Conservation (phyloP, 2,797 vertebrate genomes). For the Pseudomugil gertrudae region DNA sequence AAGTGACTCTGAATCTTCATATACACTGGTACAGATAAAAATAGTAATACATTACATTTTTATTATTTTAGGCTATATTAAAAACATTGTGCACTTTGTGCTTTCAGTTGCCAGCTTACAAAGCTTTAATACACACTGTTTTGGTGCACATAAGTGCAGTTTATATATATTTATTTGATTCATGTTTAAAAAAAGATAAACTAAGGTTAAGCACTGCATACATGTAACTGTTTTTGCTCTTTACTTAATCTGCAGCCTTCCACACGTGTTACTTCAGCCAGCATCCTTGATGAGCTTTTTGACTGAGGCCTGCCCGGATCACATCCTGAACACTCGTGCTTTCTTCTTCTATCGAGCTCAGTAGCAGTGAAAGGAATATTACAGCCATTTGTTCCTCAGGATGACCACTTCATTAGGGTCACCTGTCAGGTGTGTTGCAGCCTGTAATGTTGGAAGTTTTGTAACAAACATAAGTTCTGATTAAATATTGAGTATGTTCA, state of each 20-base stretch:
- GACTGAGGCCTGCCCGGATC: slow-evolving; percentile 58
- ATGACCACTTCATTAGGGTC: background rate
- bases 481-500: background rate
- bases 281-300: slow-evolving; percentile 81
- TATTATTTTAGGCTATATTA: background rate
- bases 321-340: background rate
- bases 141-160: background rate
- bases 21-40: slow-evolving; percentile 61
- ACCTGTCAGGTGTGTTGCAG: background rate
- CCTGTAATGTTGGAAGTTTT: slow-evolving; percentile 13
- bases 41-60: background rate
- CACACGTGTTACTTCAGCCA: slow-evolving; percentile 60
- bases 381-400: background rate
- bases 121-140: background rate
- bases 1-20: slow-evolving; percentile 59
- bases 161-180: background rate
- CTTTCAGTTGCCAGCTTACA: background rate
- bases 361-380: background rate
- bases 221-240: slow-evolving; percentile 5
- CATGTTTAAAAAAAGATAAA: background rate
- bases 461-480: background rate
- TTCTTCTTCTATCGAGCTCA: background rate
- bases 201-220: slow-evolving; percentile 6
- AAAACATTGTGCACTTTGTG: background rate
- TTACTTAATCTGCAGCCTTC: slow-evolving; percentile 68